A percentile compares a stretch with the other conserved stretches of the same genome.
Evolutionary conservation across 2,888 invertebrate species (phyloP).

Genomic region (Aphodius sticticus): DNA sequence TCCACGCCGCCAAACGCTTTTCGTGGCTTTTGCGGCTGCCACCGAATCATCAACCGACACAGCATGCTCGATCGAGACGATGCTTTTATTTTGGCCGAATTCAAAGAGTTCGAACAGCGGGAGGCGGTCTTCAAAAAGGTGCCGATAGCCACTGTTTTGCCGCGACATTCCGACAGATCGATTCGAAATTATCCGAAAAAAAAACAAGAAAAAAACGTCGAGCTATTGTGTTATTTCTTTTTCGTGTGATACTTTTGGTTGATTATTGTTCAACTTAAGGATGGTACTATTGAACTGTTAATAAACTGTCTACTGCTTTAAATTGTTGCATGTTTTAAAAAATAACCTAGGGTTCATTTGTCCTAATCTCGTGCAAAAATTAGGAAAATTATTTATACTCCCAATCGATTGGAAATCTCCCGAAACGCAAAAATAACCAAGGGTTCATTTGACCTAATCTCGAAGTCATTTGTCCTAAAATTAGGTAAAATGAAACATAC

Average conservation of each 20-base stretch:
- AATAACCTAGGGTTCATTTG: neutral
- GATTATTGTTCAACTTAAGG: no score
- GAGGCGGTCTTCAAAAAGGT: neutral
- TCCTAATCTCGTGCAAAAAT: neutral
- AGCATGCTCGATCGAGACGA: neutral
- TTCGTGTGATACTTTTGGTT: no score
- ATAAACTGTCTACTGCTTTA: no score
- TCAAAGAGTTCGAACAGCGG: neutral
- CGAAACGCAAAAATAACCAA: neutral
- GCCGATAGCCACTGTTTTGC: neutral
- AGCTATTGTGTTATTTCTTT: no score
- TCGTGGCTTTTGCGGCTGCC: neutral
- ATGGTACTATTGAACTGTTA: no score
- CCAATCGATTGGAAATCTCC: neutral
- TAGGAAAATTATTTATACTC: neutral
- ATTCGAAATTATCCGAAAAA: neutral
- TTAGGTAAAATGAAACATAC: no score
- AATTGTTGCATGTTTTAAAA: neutral
- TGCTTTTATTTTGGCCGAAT: neutral
- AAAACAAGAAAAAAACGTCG: no score
- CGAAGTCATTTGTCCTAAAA: neutral
- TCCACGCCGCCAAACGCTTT: neutral
- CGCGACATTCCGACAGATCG: constrained; percentile 4
- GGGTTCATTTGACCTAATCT: neutral
- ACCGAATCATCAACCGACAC: neutral